phyloP scores from a whole-genome alignment of 2,113 vertebrate species.

The Apteryx mantelli region DNA sequence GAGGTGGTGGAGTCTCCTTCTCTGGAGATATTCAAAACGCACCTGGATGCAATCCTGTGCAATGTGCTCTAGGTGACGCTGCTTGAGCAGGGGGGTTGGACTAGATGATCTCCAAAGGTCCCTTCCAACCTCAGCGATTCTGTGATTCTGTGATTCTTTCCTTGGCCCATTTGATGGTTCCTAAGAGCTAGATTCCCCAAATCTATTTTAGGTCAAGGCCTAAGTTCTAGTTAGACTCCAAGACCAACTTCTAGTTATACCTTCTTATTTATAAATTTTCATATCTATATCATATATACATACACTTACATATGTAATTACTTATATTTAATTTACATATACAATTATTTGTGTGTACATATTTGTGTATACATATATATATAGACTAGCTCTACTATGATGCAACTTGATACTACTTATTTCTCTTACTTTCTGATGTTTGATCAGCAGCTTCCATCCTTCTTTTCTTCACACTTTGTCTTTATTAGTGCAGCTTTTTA shows the following conservation, averaged over 20 bases:
- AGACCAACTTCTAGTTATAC: neutral
- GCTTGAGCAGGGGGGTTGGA: no score
- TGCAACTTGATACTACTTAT: neutral
- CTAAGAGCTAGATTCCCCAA: no score
- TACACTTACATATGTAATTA: neutral
- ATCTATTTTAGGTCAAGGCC: neutral
- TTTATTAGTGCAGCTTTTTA: neutral
- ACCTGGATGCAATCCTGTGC: no score
- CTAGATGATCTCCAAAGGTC: no score
- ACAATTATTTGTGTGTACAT: neutral
- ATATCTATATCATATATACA: neutral
- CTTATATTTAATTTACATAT: neutral
- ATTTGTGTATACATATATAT: no score
- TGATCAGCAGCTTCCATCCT: neutral
- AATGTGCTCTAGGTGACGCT: no score
- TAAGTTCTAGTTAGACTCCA: neutral
- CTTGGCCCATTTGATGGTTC: no score
- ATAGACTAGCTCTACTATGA: neutral
- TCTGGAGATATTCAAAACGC: no score
- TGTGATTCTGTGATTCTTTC: no score
- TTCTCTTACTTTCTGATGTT: neutral
- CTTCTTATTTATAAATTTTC: neutral
- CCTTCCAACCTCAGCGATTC: no score
- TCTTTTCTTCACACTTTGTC: neutral
- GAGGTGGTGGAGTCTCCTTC: no score